phyloP scores from a whole-genome alignment of 2,888 invertebrate genomes.

The Orgyia antiqua region DNA sequence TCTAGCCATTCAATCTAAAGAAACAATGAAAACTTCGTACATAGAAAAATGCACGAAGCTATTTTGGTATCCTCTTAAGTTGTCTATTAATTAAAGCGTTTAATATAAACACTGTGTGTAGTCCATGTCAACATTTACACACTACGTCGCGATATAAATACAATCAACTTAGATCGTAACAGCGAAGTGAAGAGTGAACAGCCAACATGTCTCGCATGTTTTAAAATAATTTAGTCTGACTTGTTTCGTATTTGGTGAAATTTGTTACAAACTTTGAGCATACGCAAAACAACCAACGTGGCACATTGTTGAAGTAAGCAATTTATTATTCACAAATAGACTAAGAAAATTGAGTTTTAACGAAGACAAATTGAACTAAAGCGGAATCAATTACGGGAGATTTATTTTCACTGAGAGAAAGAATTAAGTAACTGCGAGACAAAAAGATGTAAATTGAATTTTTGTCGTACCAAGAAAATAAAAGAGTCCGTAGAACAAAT shows the following conservation, averaged over 20 bases:
- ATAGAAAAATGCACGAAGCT: no score
- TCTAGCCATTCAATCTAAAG: no score
- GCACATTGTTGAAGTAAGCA: slow-evolving; percentile 59
- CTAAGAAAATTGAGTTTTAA: slow-evolving; percentile 74
- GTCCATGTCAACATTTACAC: no score
- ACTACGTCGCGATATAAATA: no score
- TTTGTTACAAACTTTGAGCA: slow-evolving; percentile 42
- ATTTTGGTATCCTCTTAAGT: no score
- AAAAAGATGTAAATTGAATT: slow-evolving; percentile 71
- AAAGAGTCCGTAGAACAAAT: slow-evolving; percentile 42
- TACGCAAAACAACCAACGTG: slow-evolving; percentile 49
- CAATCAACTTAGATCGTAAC: no score
- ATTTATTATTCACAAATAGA: slow-evolving; percentile 76
- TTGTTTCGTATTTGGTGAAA: slow-evolving; percentile 48
- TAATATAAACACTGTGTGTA: no score
- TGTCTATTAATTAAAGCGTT: no score
- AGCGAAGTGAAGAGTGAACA: slow-evolving; percentile 29
- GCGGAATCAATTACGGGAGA: slow-evolving; percentile 74
- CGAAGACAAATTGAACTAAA: slow-evolving; percentile 76
- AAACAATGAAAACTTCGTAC: no score
- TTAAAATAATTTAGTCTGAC: slow-evolving; percentile 60
- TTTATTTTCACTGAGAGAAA: slow-evolving; percentile 70
- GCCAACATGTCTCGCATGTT: slow-evolving; percentile 26
- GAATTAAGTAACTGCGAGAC: slow-evolving; percentile 67
- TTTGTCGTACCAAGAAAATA: slow-evolving; percentile 53